Evolutionary conservation across 2,113 vertebrate genomes (phyloP).

Genomic region (Coptodon bakossiorum): DNA sequence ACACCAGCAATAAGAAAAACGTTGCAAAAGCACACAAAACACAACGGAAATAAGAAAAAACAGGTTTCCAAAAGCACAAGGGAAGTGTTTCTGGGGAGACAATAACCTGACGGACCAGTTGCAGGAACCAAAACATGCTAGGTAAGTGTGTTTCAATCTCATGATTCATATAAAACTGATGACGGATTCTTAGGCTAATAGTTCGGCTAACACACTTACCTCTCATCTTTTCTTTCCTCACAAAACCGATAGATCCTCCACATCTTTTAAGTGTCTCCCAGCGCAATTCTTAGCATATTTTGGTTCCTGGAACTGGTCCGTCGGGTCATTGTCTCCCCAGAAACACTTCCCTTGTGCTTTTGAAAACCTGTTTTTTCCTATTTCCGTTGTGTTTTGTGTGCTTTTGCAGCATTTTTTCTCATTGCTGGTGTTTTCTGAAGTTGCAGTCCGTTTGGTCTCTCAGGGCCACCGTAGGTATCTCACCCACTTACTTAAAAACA

Average conservation of each 20-base stretch:
- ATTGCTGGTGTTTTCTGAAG: no score
- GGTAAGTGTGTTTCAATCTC: not conserved
- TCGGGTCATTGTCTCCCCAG: not conserved
- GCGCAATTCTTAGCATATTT: not conserved
- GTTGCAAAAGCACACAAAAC: not conserved
- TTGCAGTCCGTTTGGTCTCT: not conserved
- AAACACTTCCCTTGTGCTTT: not conserved
- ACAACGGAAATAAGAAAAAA: not conserved
- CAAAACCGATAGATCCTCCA: accelerated
- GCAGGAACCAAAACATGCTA: not conserved
- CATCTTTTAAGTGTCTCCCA: accelerated
- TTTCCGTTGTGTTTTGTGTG: not conserved
- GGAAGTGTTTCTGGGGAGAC: not conserved
- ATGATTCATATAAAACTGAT: not conserved
- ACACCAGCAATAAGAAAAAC: not conserved
- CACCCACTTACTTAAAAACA: not conserved
- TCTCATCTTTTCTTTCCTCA: not conserved
- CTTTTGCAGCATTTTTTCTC: not conserved
- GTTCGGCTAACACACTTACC: not conserved
- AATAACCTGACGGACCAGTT: accelerated
- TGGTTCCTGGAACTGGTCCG: not conserved
- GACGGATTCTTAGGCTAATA: not conserved
- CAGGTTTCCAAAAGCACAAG: not conserved
- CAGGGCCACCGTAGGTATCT: not conserved
- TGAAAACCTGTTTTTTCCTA: not conserved